Percentiles rank a stretch among this genome's conserved stretches.
These are phyloP conservation scores for Penaeus chinensis DNA, from an alignment of 1,140 invertebrate species.

Conservation along the genomic window DNA sequence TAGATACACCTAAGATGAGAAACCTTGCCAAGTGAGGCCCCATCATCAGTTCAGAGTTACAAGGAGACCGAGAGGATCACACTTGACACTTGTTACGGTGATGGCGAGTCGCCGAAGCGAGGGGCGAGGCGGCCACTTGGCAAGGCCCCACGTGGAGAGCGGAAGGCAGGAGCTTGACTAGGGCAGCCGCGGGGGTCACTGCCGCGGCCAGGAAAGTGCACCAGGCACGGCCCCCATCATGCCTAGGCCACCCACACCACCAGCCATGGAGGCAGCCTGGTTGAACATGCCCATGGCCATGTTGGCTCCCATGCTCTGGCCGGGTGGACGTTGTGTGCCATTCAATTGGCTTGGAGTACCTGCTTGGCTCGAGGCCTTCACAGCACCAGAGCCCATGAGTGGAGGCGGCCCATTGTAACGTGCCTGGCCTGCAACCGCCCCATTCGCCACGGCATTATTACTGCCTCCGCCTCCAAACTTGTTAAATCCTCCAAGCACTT, in stretches of 20 bases:
- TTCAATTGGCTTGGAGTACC: conserved; percentile 42
- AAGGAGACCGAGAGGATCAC: conserved; percentile 52
- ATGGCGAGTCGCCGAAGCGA: conserved; percentile 55
- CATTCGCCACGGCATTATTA: conserved; percentile 50
- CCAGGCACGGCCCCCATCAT: conserved; percentile 60
- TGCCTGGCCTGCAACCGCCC: conserved; percentile 47
- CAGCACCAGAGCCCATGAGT: conserved; percentile 50
- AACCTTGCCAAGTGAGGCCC: conserved; percentile 61
- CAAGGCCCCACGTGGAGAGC: conserved; percentile 60
- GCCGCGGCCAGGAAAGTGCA: conserved; percentile 57
- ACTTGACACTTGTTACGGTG: conserved; percentile 58
- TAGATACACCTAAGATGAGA: conserved; percentile 59
- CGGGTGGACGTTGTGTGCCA: conserved; percentile 56
- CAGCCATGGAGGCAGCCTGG: conserved; percentile 51
- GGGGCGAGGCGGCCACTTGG: conserved; percentile 56
- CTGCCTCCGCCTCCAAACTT: conserved; percentile 59
- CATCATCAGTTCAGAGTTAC: conserved; percentile 56
- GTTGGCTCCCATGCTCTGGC: conserved; percentile 52
- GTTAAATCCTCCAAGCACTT: conserved; percentile 56
- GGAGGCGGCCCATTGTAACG: conserved; percentile 47
- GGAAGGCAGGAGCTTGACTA: conserved; percentile 60
- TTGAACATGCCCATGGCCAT: conserved; percentile 55
- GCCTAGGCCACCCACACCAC: conserved; percentile 57
- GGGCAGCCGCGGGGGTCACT: conserved; percentile 57
- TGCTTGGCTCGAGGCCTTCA: conserved; percentile 47